Conservation (phyloP, 1,140 invertebrate species). For the Zaprionus ghesquierei region DNA sequence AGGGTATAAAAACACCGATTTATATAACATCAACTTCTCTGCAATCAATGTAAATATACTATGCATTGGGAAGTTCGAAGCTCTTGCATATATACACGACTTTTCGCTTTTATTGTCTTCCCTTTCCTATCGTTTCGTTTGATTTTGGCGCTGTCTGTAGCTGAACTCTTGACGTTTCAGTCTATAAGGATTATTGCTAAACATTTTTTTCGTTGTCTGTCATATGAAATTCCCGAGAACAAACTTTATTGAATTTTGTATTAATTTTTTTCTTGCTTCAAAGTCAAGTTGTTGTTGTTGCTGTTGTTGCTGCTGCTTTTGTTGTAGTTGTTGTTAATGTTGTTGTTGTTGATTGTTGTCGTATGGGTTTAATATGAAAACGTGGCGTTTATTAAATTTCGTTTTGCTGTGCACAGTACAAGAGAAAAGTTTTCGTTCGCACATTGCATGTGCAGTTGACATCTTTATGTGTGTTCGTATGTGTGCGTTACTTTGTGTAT, state of each 20-base stretch:
- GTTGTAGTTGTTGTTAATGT: constrained; percentile 42
- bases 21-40: neutral
- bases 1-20: neutral
- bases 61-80: neutral
- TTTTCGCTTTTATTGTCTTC: neutral
- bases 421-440: constrained; percentile 58
- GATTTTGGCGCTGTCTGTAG: constrained; percentile 10
- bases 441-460: constrained; percentile 74
- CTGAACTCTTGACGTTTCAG: constrained; percentile 32
- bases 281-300: constrained; percentile 55
- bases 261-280: constrained; percentile 69
- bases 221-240: constrained; percentile 66
- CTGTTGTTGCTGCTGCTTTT: constrained; percentile 30
- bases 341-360: constrained; percentile 47
- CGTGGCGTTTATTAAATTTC: constrained; percentile 76
- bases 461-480: constrained; percentile 64
- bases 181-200: constrained; percentile 38
- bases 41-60: neutral
- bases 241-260: constrained; percentile 75
- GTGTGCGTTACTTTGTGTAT: neutral
- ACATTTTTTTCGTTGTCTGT: constrained; percentile 34
- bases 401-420: constrained; percentile 54
- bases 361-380: constrained; percentile 65
- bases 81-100: neutral
- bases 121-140: neutral